Evolutionary conservation across 2,888 invertebrate genomes (phyloP).

Genomic region (Trissonchulus sp.): DNA sequence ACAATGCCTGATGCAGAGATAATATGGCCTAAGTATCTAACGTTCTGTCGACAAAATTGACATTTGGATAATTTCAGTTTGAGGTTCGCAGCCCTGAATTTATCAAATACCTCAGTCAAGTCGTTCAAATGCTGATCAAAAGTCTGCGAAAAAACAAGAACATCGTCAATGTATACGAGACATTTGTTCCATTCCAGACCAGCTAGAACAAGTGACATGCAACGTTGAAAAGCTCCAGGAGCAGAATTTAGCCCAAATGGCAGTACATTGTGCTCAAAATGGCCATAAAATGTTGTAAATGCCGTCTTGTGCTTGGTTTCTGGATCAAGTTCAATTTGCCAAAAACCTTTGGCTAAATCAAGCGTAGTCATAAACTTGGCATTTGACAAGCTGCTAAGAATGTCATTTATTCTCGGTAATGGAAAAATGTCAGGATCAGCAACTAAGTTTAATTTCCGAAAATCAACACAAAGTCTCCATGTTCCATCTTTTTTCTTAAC

Average conservation of each 20-base stretch:
- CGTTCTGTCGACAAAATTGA: background rate
- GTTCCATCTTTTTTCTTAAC: slow-evolving; percentile 46
- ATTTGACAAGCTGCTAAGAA: background rate
- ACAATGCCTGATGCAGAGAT: slow-evolving; percentile 7
- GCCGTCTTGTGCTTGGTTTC: background rate
- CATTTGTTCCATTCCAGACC: slow-evolving; percentile 17
- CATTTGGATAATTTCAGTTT: slow-evolving; percentile 18
- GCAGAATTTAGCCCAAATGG: slow-evolving; percentile 18
- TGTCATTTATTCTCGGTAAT: slow-evolving; percentile 34
- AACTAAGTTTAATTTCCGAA: slow-evolving; percentile 36
- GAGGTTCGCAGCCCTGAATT: background rate
- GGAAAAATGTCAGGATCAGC: slow-evolving; percentile 34
- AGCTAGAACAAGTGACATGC: background rate
- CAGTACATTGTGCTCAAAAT: slow-evolving; percentile 20
- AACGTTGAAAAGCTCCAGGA: slow-evolving; percentile 16
- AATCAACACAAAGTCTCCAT: slow-evolving; percentile 39
- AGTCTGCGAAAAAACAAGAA: slow-evolving; percentile 6
- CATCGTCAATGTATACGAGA: slow-evolving; percentile 18
- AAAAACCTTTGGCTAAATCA: slow-evolving; percentile 30
- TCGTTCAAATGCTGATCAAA: slow-evolving; percentile 12
- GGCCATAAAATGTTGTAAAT: background rate
- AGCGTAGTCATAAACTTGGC: slow-evolving; percentile 27
- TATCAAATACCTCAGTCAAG: background rate
- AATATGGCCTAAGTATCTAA: slow-evolving; percentile 18
- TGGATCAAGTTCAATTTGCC: slow-evolving; percentile 15